Evolutionary conservation across 2,797 vertebrate genomes (phyloP).

Genomic region (Periophthalmus magnuspinnatus): DNA sequence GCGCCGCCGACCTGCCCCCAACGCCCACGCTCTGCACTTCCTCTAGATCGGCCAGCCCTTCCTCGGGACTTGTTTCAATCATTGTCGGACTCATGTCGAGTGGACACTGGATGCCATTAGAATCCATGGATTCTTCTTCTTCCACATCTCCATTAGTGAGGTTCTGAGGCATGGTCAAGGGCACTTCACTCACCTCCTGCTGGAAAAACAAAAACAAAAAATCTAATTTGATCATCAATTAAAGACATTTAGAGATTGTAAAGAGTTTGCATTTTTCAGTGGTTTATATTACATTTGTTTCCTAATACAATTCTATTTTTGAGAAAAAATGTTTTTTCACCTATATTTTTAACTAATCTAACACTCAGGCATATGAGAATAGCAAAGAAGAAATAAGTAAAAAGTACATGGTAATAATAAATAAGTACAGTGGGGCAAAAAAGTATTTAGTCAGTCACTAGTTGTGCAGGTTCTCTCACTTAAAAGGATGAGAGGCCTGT

Average conservation of each 20-base stretch:
- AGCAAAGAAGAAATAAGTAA: too few relatives aligned
- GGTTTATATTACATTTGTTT: not conserved
- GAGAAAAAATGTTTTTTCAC: too few relatives aligned
- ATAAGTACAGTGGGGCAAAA: too few relatives aligned
- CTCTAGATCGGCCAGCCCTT: slow-evolving; percentile 32
- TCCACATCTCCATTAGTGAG: slow-evolving; percentile 69
- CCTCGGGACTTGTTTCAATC: slow-evolving; percentile 23
- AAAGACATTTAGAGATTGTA: not conserved
- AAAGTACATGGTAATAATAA: too few relatives aligned
- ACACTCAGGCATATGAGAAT: too few relatives aligned
- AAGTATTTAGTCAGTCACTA: too few relatives aligned
- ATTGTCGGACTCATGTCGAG: slow-evolving; percentile 23
- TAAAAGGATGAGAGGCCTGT: too few relatives aligned
- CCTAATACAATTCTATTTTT: not conserved
- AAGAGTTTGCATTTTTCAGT: not conserved
- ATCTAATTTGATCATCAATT: not conserved
- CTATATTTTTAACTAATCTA: too few relatives aligned
- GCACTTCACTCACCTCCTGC: slow-evolving; percentile 75
- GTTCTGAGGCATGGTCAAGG: slow-evolving; percentile 57
- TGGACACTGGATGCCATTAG: slow-evolving; percentile 33
- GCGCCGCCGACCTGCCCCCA: slow-evolving; percentile 57
- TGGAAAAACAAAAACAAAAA: slow-evolving; percentile 47
- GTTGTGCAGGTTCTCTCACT: too few relatives aligned
- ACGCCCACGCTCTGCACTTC: slow-evolving; percentile 26
- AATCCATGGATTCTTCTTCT: slow-evolving; percentile 58